Evolutionary conservation across 2,113 vertebrate genomes (phyloP).

Genomic region (Neolamprologus modestus): DNA sequence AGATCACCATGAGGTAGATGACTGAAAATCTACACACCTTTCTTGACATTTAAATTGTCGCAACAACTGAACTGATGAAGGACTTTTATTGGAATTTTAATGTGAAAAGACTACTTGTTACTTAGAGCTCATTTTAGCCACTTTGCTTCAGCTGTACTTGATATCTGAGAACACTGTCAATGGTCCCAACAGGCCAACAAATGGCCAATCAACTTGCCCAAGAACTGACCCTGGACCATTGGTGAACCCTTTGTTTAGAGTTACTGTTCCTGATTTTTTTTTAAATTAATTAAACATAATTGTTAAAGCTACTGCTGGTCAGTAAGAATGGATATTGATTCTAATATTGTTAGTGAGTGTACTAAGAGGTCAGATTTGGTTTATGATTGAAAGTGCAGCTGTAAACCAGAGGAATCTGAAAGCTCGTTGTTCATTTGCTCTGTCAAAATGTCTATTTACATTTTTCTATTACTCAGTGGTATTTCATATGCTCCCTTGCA

Average conservation of each 20-base stretch:
- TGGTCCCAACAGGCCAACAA: neutral
- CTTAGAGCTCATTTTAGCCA: neutral
- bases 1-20: neutral
- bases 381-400: neutral
- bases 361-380: neutral
- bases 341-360: neutral
- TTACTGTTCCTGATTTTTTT: neutral
- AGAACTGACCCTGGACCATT: neutral
- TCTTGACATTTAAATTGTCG: neutral
- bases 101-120: neutral
- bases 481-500: neutral
- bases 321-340: neutral
- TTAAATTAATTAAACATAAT: rapidly evolving
- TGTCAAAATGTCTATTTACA: neutral
- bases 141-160: neutral
- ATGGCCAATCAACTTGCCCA: neutral
- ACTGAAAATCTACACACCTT: neutral
- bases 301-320: neutral
- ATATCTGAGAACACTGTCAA: neutral
- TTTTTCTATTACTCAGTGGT: neutral
- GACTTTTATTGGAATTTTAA: neutral
- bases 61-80: neutral
- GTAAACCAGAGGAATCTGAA: neutral
- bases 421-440: neutral
- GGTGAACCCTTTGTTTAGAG: neutral